These are phyloP conservation scores for Leuciscus waleckii DNA, from an alignment of 2,797 vertebrate genomes.

Conservation along the genomic window DNA sequence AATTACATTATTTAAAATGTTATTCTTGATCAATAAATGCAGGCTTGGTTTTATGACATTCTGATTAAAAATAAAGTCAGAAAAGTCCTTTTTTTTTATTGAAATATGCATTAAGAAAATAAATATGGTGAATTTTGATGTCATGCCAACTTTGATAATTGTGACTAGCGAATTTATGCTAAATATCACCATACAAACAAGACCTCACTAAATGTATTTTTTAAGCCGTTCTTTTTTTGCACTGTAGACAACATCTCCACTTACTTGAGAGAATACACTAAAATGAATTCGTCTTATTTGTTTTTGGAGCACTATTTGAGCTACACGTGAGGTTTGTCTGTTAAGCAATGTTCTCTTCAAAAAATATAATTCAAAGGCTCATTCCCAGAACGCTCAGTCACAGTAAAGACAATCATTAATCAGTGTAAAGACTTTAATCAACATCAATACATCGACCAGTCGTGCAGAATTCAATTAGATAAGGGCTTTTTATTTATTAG, in stretches of 20 bases:
- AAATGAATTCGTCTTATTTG: not conserved
- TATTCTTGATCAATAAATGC: not conserved
- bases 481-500: conserved; percentile 31
- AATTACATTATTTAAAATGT: not conserved
- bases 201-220: not conserved
- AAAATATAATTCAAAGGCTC: not conserved
- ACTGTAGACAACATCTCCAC: not conserved
- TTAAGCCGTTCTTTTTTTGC: not conserved
- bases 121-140: not conserved
- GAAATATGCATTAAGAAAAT: not conserved
- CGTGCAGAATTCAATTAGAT: conserved; percentile 26
- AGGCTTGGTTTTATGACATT: not conserved
- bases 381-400: not conserved
- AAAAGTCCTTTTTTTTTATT: not conserved
- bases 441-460: conserved; percentile 41
- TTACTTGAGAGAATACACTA: not conserved
- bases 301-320: not conserved
- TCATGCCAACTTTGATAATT: not conserved
- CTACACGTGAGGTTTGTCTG: not conserved
- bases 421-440: conserved; percentile 33
- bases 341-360: conserved; percentile 3
- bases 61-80: not conserved
- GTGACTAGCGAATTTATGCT: not conserved
- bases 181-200: not conserved
- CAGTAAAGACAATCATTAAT: conserved; percentile 36